Conservation (phyloP, 2,113 vertebrate genomes). For the Daboia siamensis region DNA sequence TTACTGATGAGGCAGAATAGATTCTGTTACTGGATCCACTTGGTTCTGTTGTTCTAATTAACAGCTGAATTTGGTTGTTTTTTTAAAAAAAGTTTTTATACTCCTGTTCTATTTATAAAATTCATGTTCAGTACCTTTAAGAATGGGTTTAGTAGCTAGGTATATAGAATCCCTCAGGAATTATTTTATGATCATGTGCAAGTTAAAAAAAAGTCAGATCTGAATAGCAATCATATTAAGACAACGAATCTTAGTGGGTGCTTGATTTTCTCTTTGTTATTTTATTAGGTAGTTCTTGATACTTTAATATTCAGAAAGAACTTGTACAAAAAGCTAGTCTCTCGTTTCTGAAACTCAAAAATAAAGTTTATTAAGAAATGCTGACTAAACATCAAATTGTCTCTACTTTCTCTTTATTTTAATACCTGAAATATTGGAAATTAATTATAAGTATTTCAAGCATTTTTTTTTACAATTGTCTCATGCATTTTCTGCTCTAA, state of each 20-base stretch:
- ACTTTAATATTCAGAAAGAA: neutral
- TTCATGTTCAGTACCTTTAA: neutral
- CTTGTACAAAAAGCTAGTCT: neutral
- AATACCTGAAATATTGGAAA: conserved; percentile 20
- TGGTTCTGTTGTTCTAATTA: neutral
- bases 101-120: neutral
- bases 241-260: neutral
- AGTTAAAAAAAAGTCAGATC: neutral
- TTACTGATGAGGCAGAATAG: neutral
- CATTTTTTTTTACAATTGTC: conserved; percentile 26
- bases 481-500: conserved; percentile 22
- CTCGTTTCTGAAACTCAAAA: neutral
- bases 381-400: neutral
- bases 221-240: neutral
- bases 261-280: neutral
- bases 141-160: neutral
- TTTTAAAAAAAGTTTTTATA: neutral
- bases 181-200: neutral
- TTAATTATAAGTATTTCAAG: conserved; percentile 15
- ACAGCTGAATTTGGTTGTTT: neutral
- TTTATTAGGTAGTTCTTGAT: neutral
- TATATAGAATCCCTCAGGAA: neutral
- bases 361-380: neutral
- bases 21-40: neutral
- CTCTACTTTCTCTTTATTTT: neutral